These are phyloP conservation scores for Drosophila virilis DNA, from an alignment of 1,140 invertebrate species.

Conservation along the genomic window DNA sequence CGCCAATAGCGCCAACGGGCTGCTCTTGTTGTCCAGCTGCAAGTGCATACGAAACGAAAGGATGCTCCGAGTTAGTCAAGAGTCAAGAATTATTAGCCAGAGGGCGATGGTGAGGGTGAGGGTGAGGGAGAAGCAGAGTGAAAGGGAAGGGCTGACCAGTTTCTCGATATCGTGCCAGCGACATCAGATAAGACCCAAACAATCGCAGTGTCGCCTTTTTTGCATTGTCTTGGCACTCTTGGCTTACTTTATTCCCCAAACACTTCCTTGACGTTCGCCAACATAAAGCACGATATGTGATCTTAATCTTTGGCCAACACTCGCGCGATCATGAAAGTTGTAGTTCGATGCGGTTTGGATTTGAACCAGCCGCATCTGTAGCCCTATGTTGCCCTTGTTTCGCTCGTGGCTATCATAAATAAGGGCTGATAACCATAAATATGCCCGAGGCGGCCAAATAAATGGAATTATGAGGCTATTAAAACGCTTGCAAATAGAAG, in stretches of 20 bases:
- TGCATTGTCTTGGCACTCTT: conserved; percentile 3
- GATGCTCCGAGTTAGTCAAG: neutral
- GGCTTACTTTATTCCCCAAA: conserved; percentile 27
- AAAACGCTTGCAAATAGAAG: conserved; percentile 55
- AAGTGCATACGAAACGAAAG: conserved; percentile 77
- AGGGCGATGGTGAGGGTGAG: too few species aligned
- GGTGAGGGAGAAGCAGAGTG: neutral
- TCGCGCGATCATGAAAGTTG: conserved; percentile 35
- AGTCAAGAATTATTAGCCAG: conserved; percentile 32
- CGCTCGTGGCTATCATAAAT: conserved; percentile 48
- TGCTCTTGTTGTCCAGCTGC: conserved; percentile 98
- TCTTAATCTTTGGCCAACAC: conserved; percentile 35
- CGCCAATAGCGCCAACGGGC: conserved; percentile 95
- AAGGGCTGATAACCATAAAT: conserved; percentile 56
- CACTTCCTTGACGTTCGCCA: conserved; percentile 31
- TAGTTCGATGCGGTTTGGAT: neutral
- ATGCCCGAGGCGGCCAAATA: conserved; percentile 46
- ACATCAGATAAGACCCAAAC: conserved; percentile 29
- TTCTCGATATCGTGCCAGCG: conserved; percentile 19
- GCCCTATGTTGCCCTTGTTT: neutral
- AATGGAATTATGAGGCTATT: conserved; percentile 60
- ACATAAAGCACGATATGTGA: conserved; percentile 27
- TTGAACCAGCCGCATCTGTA: neutral
- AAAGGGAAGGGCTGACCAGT: neutral
- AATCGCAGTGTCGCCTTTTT: conserved; percentile 13